Evolutionary conservation across 1,140 invertebrate species (phyloP).

Genomic region (Cherax destructor): DNA sequence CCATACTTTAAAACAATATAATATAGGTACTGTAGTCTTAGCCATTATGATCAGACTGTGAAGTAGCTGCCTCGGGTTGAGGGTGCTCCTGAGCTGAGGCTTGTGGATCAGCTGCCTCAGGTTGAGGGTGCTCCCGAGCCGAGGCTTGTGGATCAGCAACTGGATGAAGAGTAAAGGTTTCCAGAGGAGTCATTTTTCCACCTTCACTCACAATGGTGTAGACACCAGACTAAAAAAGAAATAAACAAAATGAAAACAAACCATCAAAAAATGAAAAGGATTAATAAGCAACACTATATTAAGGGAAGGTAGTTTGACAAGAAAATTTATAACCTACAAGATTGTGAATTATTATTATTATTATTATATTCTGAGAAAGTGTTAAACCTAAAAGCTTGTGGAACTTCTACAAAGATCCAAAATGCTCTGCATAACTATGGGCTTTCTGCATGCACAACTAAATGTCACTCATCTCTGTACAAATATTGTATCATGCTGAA

Average conservation of each 20-base stretch:
- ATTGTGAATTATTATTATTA: not conserved
- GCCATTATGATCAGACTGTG: too few relatives aligned
- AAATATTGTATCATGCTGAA: too few relatives aligned
- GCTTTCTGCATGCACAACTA: too few relatives aligned
- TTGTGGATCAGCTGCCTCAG: not conserved
- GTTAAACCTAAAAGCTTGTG: not conserved
- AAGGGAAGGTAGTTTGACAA: not conserved
- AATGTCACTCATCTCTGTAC: too few relatives aligned
- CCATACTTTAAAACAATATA: too few relatives aligned
- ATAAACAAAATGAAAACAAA: not conserved
- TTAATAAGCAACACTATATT: not conserved
- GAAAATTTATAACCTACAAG: not conserved
- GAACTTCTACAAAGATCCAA: not conserved
- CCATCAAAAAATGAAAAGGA: too few relatives aligned
- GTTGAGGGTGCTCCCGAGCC: not conserved
- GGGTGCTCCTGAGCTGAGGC: not conserved
- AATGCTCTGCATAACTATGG: too few relatives aligned
- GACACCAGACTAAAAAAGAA: constrained; percentile 36
- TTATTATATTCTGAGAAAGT: not conserved
- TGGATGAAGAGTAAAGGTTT: constrained; percentile 40
- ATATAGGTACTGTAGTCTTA: too few relatives aligned
- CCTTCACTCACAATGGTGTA: constrained; percentile 41
- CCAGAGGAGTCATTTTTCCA: constrained; percentile 36
- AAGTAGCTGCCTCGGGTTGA: not conserved
- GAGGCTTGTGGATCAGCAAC: not conserved